These are phyloP conservation scores for Acanthosepion pharaonis DNA, from an alignment of 2,888 invertebrate species.

Conservation along the genomic window DNA sequence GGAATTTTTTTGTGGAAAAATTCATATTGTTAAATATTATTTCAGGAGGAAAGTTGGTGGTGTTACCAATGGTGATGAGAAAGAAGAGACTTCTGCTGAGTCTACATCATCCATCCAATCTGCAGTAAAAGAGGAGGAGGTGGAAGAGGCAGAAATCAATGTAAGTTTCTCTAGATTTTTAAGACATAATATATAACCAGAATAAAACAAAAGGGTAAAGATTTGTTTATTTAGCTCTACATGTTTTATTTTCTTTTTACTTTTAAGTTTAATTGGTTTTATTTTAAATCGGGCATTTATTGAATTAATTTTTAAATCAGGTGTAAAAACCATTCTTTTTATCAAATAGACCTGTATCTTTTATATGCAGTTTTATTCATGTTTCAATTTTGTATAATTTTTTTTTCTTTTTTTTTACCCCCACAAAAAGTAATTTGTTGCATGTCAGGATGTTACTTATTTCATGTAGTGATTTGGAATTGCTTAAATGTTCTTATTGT, in stretches of 20 bases:
- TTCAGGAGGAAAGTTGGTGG: background rate
- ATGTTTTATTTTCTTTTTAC: background rate
- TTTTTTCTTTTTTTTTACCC: no score
- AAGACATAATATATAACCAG: background rate
- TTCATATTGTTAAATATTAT: background rate
- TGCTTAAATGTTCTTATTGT: no score
- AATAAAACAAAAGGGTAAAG: background rate
- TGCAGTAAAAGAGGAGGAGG: conserved; percentile 34
- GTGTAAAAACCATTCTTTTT: no score
- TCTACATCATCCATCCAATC: conserved; percentile 40
- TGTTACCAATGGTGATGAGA: conserved; percentile 42
- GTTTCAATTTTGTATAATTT: no score
- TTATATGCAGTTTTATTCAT: no score
- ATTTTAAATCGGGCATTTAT: no score
- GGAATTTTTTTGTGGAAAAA: background rate
- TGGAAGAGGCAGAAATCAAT: conserved; percentile 39
- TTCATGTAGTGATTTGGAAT: no score
- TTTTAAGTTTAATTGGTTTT: background rate
- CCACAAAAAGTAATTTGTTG: no score
- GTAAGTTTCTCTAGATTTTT: background rate
- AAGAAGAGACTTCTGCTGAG: conserved; percentile 45
- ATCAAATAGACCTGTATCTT: no score
- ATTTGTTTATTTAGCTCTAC: background rate
- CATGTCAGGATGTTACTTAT: no score
- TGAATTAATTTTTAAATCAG: no score